Evolutionary conservation across 2,113 vertebrate genomes (phyloP).

Genomic region (Catharus fuscescens): DNA sequence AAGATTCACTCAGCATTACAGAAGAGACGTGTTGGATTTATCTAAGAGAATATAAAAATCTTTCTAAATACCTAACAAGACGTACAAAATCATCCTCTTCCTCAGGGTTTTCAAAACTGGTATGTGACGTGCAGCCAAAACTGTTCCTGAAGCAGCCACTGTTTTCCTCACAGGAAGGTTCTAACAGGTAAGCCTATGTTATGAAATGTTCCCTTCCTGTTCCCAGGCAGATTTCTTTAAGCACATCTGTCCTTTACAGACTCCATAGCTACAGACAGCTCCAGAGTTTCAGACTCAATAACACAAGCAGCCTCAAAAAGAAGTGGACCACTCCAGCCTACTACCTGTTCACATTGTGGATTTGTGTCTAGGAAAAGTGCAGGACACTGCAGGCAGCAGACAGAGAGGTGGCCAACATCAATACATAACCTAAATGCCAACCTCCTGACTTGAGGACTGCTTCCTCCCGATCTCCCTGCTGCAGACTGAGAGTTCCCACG

Average conservation of each 20-base stretch:
- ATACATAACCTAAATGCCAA: neutral
- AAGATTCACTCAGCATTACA: neutral
- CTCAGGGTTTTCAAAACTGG: neutral
- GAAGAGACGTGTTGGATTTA: neutral
- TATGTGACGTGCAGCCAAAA: neutral
- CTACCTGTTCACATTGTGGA: neutral
- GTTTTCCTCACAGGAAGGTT: neutral
- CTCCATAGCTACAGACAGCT: neutral
- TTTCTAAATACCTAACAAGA: neutral
- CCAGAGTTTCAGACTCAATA: neutral
- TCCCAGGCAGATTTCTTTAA: neutral
- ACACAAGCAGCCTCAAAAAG: neutral
- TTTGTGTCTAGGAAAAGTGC: neutral
- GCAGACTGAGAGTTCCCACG: neutral
- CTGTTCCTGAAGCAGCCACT: neutral
- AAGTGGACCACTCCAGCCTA: neutral
- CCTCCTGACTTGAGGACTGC: neutral
- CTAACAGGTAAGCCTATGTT: neutral
- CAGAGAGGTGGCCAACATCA: neutral
- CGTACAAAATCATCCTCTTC: neutral
- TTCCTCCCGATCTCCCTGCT: neutral
- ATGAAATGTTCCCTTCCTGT: neutral
- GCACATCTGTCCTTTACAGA: neutral
- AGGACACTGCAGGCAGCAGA: neutral
- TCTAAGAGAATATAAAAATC: neutral